Evolutionary conservation across 2,113 vertebrate species (phyloP).

Genomic region (Ivindomyrus marchei): DNA sequence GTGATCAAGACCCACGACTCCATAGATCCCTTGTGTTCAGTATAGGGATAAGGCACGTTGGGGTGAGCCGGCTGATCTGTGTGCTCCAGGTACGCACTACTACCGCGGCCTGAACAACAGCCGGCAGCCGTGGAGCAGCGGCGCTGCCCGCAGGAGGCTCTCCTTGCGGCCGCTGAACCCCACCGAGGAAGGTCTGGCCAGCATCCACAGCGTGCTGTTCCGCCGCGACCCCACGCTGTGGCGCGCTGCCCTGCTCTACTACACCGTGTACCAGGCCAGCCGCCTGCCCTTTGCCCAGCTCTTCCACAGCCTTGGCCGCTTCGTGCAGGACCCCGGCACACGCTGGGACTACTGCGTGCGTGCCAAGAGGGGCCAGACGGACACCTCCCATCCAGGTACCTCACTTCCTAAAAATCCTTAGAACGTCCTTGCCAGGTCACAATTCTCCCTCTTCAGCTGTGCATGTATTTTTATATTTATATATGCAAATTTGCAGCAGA

Average conservation of each 20-base stretch:
- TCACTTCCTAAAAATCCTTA: neutral
- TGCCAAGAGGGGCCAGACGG: slow-evolving; percentile 86
- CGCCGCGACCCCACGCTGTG: slow-evolving; percentile 86
- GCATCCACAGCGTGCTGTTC: slow-evolving; percentile 87
- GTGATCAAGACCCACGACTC: neutral
- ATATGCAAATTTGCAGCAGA: neutral
- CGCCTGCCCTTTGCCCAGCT: slow-evolving; percentile 80
- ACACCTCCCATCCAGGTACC: slow-evolving; percentile 79
- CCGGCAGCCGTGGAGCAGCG: slow-evolving; percentile 81
- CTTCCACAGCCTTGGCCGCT: slow-evolving; percentile 73
- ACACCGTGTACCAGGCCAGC: slow-evolving; percentile 82
- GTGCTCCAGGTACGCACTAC: slow-evolving; percentile 79
- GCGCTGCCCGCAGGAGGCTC: slow-evolving; percentile 63
- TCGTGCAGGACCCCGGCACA: slow-evolving; percentile 80
- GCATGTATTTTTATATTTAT: neutral
- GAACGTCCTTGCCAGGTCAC: neutral
- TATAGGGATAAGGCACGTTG: neutral
- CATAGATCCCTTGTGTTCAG: neutral
- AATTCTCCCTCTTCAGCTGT: neutral
- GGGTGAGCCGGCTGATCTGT: neutral
- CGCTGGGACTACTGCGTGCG: slow-evolving; percentile 93
- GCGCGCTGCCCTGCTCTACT: slow-evolving; percentile 89
- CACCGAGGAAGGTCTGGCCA: slow-evolving; percentile 88
- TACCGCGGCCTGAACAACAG: slow-evolving; percentile 85
- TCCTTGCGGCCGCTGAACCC: slow-evolving; percentile 82